These are phyloP conservation scores for Thryonomys swinderianus DNA, from an alignment of 2,113 vertebrate species.

Conservation along the genomic window DNA sequence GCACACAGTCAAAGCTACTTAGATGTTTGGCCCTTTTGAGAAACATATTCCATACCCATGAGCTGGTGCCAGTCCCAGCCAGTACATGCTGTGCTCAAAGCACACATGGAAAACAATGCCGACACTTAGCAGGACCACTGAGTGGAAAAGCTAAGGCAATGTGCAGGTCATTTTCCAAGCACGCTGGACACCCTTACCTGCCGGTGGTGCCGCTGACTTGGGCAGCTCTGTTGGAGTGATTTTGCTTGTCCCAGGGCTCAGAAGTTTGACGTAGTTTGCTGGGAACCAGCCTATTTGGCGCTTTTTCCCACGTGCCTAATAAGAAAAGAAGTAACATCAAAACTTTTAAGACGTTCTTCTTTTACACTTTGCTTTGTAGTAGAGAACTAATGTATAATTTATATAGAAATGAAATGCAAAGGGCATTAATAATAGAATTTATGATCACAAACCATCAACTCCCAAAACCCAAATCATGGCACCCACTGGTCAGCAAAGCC, in stretches of 20 bases:
- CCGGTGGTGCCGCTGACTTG: conserved; percentile 88
- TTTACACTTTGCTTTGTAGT: background rate
- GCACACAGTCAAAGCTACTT: background rate
- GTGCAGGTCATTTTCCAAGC: accelerated
- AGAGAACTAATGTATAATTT: accelerated
- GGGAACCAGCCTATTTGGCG: conserved; percentile 99
- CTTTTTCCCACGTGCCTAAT: conserved; percentile 96
- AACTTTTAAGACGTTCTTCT: background rate
- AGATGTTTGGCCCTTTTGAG: background rate
- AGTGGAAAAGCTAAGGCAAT: background rate
- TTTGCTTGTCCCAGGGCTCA: conserved; percentile 98
- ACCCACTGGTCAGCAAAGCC: background rate
- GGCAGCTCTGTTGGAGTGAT: conserved; percentile 96
- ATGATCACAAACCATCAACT: background rate
- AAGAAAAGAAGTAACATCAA: conserved; percentile 60
- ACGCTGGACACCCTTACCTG: conserved; percentile 83
- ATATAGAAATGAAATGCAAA: accelerated
- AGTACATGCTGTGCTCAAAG: background rate
- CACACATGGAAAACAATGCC: background rate
- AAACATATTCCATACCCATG: background rate
- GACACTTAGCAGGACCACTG: accelerated
- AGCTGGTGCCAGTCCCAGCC: background rate
- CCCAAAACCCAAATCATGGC: background rate
- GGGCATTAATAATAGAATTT: background rate
- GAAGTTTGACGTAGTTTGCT: conserved; percentile 98